These are phyloP conservation scores for Brachyptera risi DNA, from an alignment of 2,888 invertebrate genomes.

Conservation along the genomic window DNA sequence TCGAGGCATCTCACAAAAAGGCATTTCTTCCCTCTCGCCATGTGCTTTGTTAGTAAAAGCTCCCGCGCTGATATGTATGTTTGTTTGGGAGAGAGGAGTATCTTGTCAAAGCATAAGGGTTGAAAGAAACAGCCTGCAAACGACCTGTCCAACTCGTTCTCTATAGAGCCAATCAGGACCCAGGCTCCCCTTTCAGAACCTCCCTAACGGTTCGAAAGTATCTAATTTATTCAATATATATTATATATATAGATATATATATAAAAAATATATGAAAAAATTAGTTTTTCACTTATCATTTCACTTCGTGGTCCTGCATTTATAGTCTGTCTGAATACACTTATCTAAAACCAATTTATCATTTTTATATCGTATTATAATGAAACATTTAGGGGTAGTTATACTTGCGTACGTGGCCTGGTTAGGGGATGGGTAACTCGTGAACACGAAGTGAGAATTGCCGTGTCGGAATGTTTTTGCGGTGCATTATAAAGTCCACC, in stretches of 20 bases:
- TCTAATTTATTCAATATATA: constrained; percentile 16
- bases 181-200: not conserved
- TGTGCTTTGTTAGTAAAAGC: no score
- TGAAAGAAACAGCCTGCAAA: not conserved
- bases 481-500: not conserved
- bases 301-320: no score
- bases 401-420: not conserved
- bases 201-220: not conserved
- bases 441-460: constrained; percentile 1
- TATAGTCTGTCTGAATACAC: no score
- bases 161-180: constrained; percentile 15
- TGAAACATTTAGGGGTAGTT: no score
- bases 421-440: not conserved
- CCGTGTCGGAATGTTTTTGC: not conserved
- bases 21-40: no score
- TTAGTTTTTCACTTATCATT: not conserved
- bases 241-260: no score
- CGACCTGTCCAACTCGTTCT: constrained; percentile 12
- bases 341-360: no score
- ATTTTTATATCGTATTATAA: no score
- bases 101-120: constrained; percentile 13
- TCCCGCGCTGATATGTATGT: not conserved
- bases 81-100: not conserved
- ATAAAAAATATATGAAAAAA: no score
- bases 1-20: no score